A percentile compares a stretch with the other conserved stretches of the same genome.
These are phyloP conservation scores for Chironomus striatipennis DNA, from an alignment of 1,140 invertebrate genomes.

Conservation along the genomic window DNA sequence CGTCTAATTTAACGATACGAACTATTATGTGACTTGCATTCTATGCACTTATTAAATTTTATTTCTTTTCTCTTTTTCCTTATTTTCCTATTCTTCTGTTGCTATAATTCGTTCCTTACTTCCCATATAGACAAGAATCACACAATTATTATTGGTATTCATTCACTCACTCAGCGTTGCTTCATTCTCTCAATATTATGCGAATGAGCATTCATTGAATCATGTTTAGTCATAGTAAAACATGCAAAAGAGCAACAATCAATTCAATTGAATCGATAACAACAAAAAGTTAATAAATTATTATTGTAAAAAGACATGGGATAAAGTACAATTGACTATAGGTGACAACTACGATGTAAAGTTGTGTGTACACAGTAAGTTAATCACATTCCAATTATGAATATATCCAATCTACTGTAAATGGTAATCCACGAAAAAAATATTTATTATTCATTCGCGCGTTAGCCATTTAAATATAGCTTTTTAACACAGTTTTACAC, in stretches of 20 bases:
- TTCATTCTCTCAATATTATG: not conserved
- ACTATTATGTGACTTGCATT: no score
- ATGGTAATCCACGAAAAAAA: not conserved
- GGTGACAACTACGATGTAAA: conserved; percentile 14
- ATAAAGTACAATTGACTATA: not conserved
- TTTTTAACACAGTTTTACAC: not conserved
- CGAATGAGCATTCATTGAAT: not conserved
- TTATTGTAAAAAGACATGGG: not conserved
- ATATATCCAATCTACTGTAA: not conserved
- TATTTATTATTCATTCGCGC: no score
- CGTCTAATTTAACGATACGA: conserved; percentile 8
- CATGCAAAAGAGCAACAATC: not conserved
- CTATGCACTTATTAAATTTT: no score
- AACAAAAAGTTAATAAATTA: conserved; percentile 9
- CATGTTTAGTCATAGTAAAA: not conserved
- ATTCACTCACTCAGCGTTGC: not conserved
- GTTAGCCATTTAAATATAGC: no score
- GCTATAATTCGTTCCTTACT: not conserved
- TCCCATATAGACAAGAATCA: conserved; percentile 7
- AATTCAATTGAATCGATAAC: conserved; percentile 3
- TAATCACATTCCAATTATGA: conserved; percentile 22
- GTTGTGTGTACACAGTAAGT: not conserved
- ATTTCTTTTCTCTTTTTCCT: not conserved
- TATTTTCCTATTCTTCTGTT: not conserved
- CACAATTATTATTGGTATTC: not conserved